Percentiles rank a stretch among this genome's conserved stretches.
These are phyloP conservation scores for Jacana jacana DNA, from an alignment of 2,113 vertebrate genomes.

Conservation along the genomic window DNA sequence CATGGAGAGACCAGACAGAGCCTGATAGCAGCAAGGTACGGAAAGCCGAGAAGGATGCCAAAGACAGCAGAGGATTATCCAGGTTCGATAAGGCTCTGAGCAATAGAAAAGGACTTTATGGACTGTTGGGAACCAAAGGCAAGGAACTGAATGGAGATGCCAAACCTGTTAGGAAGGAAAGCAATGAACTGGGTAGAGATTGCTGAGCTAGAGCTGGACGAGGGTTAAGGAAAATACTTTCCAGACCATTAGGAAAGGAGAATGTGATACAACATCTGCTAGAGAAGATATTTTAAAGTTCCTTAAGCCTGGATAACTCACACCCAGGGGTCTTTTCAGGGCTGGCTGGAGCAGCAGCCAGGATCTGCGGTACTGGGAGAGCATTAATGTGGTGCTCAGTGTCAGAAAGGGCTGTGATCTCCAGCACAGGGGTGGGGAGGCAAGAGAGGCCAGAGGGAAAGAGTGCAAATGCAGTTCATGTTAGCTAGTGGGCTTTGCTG, in stretches of 20 bases:
- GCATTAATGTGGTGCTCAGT: accelerated
- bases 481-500: not conserved
- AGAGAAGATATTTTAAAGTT: conserved; percentile 14
- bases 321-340: conserved; percentile 3
- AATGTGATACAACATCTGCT: conserved; percentile 47
- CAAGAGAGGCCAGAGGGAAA: not conserved
- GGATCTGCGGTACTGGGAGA: not conserved
- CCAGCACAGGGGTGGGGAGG: not conserved
- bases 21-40: conserved; percentile 25
- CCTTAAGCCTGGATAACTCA: conserved; percentile 1
- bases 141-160: not conserved
- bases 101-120: not conserved
- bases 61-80: conserved; percentile 46
- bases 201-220: not conserved
- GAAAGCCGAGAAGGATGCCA: conserved; percentile 19
- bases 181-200: not conserved
- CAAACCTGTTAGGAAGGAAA: not conserved
- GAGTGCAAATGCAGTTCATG: not conserved
- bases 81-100: not conserved
- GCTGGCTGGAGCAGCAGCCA: not conserved
- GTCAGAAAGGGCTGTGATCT: accelerated
- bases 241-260: conserved; percentile 18
- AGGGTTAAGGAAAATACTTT: conserved; percentile 38
- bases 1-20: not conserved
- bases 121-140: conserved; percentile 3